A percentile compares a stretch with the other conserved stretches of the same genome.
Conservation (phyloP, 2,888 invertebrate species). For the Drosophila mercatorum region DNA sequence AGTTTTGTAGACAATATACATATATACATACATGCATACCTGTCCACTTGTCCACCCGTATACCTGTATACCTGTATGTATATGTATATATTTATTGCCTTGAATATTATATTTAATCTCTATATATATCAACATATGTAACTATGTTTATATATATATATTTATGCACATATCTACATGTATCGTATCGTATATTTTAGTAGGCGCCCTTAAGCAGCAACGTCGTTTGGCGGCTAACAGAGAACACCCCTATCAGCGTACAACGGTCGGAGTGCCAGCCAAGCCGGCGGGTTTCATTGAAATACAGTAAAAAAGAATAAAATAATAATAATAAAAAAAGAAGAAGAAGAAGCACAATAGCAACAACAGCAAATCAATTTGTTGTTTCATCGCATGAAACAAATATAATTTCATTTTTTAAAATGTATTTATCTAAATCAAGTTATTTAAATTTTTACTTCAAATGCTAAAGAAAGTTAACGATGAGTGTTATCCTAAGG, state of each 20-base stretch:
- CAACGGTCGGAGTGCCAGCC: constrained; percentile 90
- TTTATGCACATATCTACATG: constrained; percentile 62
- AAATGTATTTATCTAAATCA: constrained; percentile 27
- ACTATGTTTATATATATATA: constrained; percentile 33
- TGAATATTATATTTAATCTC: constrained; percentile 36
- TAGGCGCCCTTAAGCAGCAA: constrained; percentile 87
- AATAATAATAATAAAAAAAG: background rate
- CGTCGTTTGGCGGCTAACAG: constrained; percentile 93
- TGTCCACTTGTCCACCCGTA: background rate
- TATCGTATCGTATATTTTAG: constrained; percentile 83
- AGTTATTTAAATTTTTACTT: constrained; percentile 10
- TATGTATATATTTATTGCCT: constrained; percentile 44
- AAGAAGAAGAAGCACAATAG: constrained; percentile 10
- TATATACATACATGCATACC: constrained; percentile 33
- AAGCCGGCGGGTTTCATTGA: constrained; percentile 85
- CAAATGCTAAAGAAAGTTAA: constrained; percentile 3
- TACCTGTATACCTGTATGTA: constrained; percentile 7
- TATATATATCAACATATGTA: constrained; percentile 41
- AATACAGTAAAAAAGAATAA: constrained; percentile 55
- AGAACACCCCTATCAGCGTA: constrained; percentile 99
- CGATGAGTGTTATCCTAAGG: constrained; percentile 29
- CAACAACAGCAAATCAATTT: constrained; percentile 38
- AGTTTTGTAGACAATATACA: constrained; percentile 52
- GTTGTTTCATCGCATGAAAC: constrained; percentile 32
- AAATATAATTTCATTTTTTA: constrained; percentile 20